These are phyloP conservation scores for Muscicapa adusta DNA, from an alignment of 2,113 vertebrate genomes.

Conservation along the genomic window DNA sequence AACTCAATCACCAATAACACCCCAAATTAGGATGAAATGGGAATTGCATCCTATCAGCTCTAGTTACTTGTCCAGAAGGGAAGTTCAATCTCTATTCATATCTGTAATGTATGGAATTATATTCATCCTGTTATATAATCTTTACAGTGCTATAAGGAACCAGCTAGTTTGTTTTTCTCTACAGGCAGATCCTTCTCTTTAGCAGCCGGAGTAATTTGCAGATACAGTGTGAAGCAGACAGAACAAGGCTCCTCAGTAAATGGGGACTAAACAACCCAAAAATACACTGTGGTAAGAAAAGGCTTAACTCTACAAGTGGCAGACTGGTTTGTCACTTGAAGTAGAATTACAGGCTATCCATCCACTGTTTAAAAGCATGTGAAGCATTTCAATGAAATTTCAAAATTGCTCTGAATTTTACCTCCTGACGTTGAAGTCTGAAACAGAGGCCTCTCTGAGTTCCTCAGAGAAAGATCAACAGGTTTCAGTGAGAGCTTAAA, in stretches of 20 bases:
- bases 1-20: neutral
- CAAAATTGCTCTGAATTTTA: neutral
- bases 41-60: neutral
- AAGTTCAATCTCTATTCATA: neutral
- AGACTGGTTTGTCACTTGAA: neutral
- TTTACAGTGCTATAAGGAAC: neutral
- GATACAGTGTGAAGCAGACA: neutral
- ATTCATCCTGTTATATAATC: neutral
- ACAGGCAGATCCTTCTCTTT: neutral
- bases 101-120: neutral
- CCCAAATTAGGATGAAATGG: neutral
- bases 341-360: neutral
- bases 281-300: neutral
- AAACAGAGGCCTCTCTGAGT: no score
- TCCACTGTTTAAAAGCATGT: neutral
- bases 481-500: no score
- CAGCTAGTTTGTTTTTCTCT: neutral
- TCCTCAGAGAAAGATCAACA: no score
- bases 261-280: neutral
- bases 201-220: neutral
- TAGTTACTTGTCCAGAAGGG: neutral
- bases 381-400: neutral
- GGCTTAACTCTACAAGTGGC: neutral
- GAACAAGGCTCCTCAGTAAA: neutral
- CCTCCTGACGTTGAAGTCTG: neutral